phyloP scores from a whole-genome alignment of 2,888 invertebrate species.

The Zygothrica quintamaculata region DNA sequence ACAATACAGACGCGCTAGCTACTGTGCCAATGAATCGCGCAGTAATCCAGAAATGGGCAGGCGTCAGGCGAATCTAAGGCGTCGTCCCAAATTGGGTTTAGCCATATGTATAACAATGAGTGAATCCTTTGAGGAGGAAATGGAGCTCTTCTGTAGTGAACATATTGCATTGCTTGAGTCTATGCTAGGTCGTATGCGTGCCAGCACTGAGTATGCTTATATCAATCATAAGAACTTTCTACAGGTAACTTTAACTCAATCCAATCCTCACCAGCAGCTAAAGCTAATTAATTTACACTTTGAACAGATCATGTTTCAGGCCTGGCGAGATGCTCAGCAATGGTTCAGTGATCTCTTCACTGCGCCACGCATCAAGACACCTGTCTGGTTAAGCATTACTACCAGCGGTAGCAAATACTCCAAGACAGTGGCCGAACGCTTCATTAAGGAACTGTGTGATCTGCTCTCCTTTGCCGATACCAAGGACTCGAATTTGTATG shows the following conservation, averaged over 20 bases:
- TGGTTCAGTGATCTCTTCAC: conserved; percentile 89
- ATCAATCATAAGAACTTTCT: conserved; percentile 85
- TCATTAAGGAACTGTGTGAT: conserved; percentile 87
- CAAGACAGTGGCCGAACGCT: conserved; percentile 85
- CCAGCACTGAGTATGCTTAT: conserved; percentile 88
- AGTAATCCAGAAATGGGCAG: conserved; percentile 84
- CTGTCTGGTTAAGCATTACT: conserved; percentile 88
- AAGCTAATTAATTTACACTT: no score
- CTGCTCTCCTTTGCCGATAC: conserved; percentile 90
- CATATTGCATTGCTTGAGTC: conserved; percentile 91
- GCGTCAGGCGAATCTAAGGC: conserved; percentile 60
- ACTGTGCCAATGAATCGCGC: conserved; percentile 80
- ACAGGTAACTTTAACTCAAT: conserved; percentile 86
- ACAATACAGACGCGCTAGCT: conserved; percentile 76
- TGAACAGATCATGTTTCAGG: conserved; percentile 86
- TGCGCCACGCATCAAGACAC: conserved; percentile 88
- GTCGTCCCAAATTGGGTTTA: conserved; percentile 87
- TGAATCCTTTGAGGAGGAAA: conserved; percentile 87
- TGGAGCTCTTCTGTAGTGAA: conserved; percentile 91
- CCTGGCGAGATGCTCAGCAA: conserved; percentile 84
- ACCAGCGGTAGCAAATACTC: conserved; percentile 83
- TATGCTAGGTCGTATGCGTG: conserved; percentile 89
- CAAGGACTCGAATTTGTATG: conserved; percentile 96
- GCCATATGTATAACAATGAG: conserved; percentile 88
- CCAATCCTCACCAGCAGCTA: no score